Conservation (phyloP, 2,797 vertebrate species). For the Sciaenops ocellatus region DNA sequence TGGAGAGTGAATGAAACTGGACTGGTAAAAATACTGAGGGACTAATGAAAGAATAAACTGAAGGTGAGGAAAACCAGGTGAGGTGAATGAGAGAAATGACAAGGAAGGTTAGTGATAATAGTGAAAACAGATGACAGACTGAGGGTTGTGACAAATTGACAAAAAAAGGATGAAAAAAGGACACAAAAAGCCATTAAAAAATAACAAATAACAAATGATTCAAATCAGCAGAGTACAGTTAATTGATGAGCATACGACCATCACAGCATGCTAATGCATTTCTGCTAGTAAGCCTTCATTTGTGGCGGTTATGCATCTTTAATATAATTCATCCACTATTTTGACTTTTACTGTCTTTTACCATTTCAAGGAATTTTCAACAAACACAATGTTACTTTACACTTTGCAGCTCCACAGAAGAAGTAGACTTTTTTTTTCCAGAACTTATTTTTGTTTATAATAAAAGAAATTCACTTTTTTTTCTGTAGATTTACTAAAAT, state of each 20-base stretch:
- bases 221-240: slow-evolving; percentile 15
- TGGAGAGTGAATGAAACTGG: background rate
- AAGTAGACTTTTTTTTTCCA: background rate
- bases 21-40: background rate
- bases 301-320: background rate
- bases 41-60: too few species aligned
- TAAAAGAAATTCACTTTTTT: slow-evolving; percentile 4
- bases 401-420: background rate
- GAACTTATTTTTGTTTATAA: background rate
- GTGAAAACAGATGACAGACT: background rate
- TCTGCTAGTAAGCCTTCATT: background rate
- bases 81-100: background rate
- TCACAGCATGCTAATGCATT: slow-evolving; percentile 21
- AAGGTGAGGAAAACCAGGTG: background rate
- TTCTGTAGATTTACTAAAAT: background rate
- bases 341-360: background rate
- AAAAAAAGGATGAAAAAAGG: background rate
- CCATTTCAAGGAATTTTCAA: background rate
- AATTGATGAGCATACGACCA: slow-evolving; percentile 3
- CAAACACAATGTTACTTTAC: background rate
- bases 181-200: slow-evolving; percentile 8
- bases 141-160: background rate
- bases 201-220: slow-evolving; percentile 10
- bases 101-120: too few species aligned
- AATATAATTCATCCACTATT: background rate